Conservation (phyloP, 2,888 invertebrate species). For the Arge pagana region DNA sequence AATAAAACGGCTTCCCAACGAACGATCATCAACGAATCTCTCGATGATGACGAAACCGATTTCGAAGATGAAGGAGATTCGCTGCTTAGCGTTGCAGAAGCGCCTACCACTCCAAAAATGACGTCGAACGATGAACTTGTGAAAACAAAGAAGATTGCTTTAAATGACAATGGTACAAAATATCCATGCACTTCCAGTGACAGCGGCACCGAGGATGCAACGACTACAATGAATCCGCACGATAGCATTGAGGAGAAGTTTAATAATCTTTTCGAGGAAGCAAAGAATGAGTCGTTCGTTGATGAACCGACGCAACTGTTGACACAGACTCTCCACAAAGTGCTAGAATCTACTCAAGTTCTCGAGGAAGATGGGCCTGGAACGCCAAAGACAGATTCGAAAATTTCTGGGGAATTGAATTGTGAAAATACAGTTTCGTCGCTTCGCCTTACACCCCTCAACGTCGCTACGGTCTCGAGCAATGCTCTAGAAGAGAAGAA, state of each 20-base stretch:
- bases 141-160: not conserved
- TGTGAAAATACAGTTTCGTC: no score
- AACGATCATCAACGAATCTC: no score
- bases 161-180: no score
- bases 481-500: not conserved
- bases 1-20: no score
- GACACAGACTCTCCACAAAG: slow-evolving; percentile 43
- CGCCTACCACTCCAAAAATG: not conserved
- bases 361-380: not conserved
- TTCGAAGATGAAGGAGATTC: not conserved
- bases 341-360: slow-evolving; percentile 39
- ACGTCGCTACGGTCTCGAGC: not conserved
- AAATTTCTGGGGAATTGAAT: not conserved
- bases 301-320: slow-evolving; percentile 36
- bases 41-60: not conserved
- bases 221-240: slow-evolving; percentile 27
- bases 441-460: no score
- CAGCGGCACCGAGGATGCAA: not conserved
- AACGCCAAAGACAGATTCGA: not conserved
- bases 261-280: slow-evolving; percentile 40
- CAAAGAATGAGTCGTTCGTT: slow-evolving; percentile 24
- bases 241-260: slow-evolving; percentile 41
- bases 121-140: not conserved
- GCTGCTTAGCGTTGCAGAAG: not conserved
- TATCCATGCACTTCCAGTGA: no score